Base-by-base conservation (phyloP, 2,888 invertebrate species). In the Oscheius onirici region DNA sequence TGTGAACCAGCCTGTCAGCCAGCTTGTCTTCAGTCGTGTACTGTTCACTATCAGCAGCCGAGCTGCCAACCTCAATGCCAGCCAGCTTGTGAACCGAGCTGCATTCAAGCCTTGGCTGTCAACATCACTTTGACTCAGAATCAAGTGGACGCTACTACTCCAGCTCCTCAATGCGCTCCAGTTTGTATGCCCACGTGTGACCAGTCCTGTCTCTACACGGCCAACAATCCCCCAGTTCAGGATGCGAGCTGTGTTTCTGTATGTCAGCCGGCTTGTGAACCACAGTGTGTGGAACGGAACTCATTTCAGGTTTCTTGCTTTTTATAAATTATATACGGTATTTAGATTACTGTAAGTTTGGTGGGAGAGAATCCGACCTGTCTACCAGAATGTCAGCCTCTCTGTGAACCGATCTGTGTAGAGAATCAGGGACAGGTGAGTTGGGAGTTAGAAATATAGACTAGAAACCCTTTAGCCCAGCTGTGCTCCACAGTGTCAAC, bases 401-500 rank as follows among this genome's bases (percentile, higher is more conserved):
- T 58, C 15, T 72, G 72, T 43, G 72, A 72, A 43, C 67, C 72
- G 1, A 20, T 20, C 22, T 72, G 72, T 51, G 54, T 68, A n/a
- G 68, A 72, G 28, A 60, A 22, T 5, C 44, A 54, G 22, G 51
- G 51, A 34, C 34, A 34, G 34, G 34, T 34, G 34, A 34, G 34
- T 6, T 8, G 8, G n/a, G 0, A 6, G 34, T 6, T 8, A 34
- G 34, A 6, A 8, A 34, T 34, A 34, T 3, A 34, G 34, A 1
- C 17, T 15, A 3, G 20, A 13, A 5, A 2, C 51, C 3, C 6
- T 24, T 52, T 22, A 58, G 58, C 46, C 46, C 24, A n/a, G n/a
- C 34, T 79, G 79, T 57, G 76, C 77, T 34, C 71, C 77, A 34
- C 75, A 73, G 26, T 79, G 79, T 70, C 79, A 77, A 44, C 77